phyloP scores from a whole-genome alignment of 1,140 invertebrate genomes.

The Contarinia nasturtii region DNA sequence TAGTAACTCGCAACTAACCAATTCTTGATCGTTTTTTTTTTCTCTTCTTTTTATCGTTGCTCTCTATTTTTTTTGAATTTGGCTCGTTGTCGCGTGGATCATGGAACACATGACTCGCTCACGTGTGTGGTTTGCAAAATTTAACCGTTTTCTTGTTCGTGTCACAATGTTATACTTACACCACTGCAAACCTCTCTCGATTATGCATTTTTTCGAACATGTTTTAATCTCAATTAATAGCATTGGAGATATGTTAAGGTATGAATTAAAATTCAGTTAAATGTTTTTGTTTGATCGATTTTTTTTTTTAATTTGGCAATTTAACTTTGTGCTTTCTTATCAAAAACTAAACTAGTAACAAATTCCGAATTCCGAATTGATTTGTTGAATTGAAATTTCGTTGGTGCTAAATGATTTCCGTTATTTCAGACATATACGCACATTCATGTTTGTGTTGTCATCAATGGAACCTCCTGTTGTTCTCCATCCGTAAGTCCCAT shows the following conservation, averaged over 20 bases:
- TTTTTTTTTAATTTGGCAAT: constrained; percentile 1
- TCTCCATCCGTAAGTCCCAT: constrained; percentile 52
- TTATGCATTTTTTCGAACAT: too few relatives aligned
- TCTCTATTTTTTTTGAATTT: neutral
- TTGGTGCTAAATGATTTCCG: constrained; percentile 1
- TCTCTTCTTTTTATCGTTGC: neutral
- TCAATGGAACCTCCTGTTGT: constrained; percentile 64
- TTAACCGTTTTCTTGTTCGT: neutral
- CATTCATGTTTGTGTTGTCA: constrained; percentile 65
- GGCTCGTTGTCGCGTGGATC: too few relatives aligned
- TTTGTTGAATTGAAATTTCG: neutral
- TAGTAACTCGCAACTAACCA: neutral
- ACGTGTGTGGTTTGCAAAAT: neutral
- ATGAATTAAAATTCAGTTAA: constrained; percentile 20
- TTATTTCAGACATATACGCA: constrained; percentile 67
- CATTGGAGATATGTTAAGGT: constrained; percentile 71
- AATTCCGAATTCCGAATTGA: neutral
- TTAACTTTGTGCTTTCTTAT: neutral
- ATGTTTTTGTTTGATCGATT: neutral
- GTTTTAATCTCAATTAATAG: constrained; percentile 22
- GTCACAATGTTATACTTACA: neutral
- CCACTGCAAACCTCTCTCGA: too few relatives aligned
- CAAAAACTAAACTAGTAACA: constrained; percentile 2
- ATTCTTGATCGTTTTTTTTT: neutral
- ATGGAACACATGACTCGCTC: neutral